Percentiles rank a stretch among this genome's conserved stretches.
phyloP scores from a whole-genome alignment of 2,888 invertebrate genomes.

The Gnatocerus cornutus region DNA sequence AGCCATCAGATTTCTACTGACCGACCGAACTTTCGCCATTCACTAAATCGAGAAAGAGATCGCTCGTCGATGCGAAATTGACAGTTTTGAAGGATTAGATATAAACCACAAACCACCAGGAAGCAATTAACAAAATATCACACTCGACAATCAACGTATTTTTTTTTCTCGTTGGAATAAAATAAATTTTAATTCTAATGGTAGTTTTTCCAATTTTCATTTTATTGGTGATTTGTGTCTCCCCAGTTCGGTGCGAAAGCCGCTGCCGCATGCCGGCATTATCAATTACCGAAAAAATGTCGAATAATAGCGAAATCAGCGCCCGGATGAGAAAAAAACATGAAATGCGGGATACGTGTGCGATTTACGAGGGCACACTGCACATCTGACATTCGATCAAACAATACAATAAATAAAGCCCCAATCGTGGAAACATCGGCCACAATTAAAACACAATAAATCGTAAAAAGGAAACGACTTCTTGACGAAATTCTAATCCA shows the following conservation, averaged over 20 bases:
- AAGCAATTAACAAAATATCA: background rate
- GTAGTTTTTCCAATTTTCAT: no score
- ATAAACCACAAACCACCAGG: background rate
- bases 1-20: slow-evolving; percentile 45
- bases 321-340: slow-evolving; percentile 61
- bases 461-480: slow-evolving; percentile 63
- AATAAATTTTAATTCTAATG: no score
- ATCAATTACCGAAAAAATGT: slow-evolving; percentile 23
- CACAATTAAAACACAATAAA: slow-evolving; percentile 60
- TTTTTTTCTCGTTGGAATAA: no score
- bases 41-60: slow-evolving; percentile 19
- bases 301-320: slow-evolving; percentile 39
- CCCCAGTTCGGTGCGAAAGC: background rate
- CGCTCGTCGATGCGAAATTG: slow-evolving; percentile 11
- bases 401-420: slow-evolving; percentile 40
- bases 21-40: slow-evolving; percentile 43
- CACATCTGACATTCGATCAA: slow-evolving; percentile 47
- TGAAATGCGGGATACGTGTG: slow-evolving; percentile 62
- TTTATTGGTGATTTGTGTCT: background rate
- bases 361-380: slow-evolving; percentile 65
- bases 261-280: slow-evolving; percentile 1
- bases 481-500: slow-evolving; percentile 58
- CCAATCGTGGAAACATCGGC: slow-evolving; percentile 31
- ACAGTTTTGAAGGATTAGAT: background rate
- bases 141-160: no score